A percentile compares a stretch with the other conserved stretches of the same genome.
phyloP scores from a whole-genome alignment of 2,888 invertebrate species.

The Athrips mouffetella region DNA sequence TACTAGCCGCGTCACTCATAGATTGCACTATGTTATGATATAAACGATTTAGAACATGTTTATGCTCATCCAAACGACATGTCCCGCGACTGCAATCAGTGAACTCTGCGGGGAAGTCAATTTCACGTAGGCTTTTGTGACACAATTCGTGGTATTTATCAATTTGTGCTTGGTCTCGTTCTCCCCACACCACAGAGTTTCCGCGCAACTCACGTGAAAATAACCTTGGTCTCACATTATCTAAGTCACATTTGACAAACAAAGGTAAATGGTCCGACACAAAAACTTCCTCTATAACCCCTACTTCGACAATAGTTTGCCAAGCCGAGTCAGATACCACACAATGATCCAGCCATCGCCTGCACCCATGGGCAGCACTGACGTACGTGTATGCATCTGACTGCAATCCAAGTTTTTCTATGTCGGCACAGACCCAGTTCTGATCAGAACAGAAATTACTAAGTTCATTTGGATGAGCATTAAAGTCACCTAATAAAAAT shows the following conservation, averaged over 20 bases:
- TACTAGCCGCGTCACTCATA: no score
- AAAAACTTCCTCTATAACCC: background rate
- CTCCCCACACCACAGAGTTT: background rate
- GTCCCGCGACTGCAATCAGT: background rate
- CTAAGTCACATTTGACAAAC: background rate
- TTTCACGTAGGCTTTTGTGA: background rate
- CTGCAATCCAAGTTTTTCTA: conserved; percentile 1
- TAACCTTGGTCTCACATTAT: background rate
- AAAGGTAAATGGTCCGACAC: background rate
- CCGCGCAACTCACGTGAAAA: no score
- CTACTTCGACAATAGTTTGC: background rate
- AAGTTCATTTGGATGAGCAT: conserved; percentile 16
- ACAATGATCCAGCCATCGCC: conserved; percentile 25
- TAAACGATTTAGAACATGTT: conserved; percentile 14
- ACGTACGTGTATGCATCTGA: conserved; percentile 21
- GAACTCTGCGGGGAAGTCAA: background rate
- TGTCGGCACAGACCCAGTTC: conserved; percentile 21
- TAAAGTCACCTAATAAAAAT: background rate
- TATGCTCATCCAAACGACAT: conserved; percentile 10
- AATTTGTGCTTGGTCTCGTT: background rate
- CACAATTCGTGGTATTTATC: background rate
- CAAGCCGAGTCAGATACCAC: background rate
- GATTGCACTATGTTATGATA: conserved; percentile 22
- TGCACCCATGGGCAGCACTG: conserved; percentile 21
- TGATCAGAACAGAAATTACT: conserved; percentile 21